These are phyloP conservation scores for Zosterops japonicus DNA, from an alignment of 2,113 vertebrate species.

Conservation along the genomic window DNA sequence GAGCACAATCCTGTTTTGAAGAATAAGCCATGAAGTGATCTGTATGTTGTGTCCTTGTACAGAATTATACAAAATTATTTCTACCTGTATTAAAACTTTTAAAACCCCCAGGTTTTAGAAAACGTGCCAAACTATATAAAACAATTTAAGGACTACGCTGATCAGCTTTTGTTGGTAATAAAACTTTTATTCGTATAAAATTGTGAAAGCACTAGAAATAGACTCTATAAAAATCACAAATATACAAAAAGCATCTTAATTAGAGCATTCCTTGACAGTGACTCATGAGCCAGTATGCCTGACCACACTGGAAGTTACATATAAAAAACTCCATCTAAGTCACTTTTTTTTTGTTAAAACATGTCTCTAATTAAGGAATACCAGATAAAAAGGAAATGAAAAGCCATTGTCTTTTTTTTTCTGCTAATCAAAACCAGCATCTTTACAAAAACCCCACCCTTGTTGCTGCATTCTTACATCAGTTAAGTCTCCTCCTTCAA, in stretches of 20 bases:
- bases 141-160: background rate
- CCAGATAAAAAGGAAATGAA: background rate
- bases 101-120: background rate
- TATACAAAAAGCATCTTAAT: background rate
- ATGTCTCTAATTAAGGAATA: background rate
- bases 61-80: background rate
- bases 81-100: background rate
- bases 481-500: background rate
- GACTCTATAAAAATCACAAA: background rate
- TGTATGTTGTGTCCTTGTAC: background rate
- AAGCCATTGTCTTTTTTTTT: background rate
- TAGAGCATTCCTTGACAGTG: background rate
- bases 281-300: background rate
- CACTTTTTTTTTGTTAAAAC: background rate
- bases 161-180: background rate
- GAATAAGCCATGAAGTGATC: background rate
- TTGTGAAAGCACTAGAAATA: background rate
- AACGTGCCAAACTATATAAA: background rate
- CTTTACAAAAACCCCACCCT: background rate
- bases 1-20: background rate
- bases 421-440: background rate
- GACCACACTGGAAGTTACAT: background rate
- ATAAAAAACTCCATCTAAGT: background rate
- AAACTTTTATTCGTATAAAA: constrained; percentile 17
- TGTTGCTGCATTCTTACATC: background rate